Evolutionary conservation across 1,140 invertebrate genomes (phyloP).

Genomic region (Calephelis nemesis): DNA sequence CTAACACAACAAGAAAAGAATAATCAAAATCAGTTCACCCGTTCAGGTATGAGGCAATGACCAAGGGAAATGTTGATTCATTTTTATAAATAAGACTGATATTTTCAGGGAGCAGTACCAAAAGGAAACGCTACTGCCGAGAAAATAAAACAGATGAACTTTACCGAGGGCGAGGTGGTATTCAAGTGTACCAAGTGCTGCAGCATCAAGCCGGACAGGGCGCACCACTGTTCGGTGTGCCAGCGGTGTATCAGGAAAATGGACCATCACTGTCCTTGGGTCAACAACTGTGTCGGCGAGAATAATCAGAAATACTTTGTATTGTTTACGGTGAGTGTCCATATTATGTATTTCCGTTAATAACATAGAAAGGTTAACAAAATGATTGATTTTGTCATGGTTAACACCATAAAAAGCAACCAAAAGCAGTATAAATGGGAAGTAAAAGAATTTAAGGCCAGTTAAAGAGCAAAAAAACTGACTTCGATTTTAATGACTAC

Average conservation of each 20-base stretch:
- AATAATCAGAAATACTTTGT: constrained; percentile 99
- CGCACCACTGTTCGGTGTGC: constrained; percentile 99
- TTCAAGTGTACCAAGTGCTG: constrained; percentile 99
- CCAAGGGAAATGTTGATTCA: no score
- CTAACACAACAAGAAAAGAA: no score
- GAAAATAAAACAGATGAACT: constrained; percentile 96
- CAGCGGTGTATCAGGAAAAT: constrained; percentile 98
- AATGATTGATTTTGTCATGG: no score
- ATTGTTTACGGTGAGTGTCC: constrained; percentile 94
- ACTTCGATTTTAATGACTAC: no score
- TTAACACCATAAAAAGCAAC: background rate
- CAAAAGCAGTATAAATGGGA: no score
- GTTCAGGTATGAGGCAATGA: no score
- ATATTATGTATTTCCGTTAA: background rate
- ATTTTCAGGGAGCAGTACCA: constrained; percentile 93
- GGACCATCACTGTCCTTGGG: constrained; percentile 99
- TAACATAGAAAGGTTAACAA: no score
- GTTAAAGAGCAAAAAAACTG: no score
- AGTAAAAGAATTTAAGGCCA: no score
- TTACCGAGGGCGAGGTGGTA: constrained; percentile 95
- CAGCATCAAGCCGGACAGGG: constrained; percentile 98
- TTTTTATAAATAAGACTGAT: no score
- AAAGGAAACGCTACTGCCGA: constrained; percentile 99
- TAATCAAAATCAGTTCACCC: no score
- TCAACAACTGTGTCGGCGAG: constrained; percentile 99